Base-by-base conservation (phyloP, 2,888 invertebrate species). In the Eilema griseolum region DNA sequence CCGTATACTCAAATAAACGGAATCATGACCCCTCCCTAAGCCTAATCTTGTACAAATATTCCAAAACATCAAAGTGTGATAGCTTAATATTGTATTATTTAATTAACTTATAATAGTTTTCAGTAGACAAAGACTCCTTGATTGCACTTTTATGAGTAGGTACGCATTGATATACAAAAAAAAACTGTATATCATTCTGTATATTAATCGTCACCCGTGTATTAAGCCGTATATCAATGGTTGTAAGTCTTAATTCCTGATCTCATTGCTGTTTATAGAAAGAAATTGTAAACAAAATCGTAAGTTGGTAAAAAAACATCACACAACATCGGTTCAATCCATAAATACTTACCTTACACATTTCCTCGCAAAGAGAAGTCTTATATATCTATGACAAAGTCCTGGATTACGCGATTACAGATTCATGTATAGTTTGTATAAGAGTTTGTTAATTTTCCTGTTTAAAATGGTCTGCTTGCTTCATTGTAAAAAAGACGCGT, bases 1-100 rank as follows among this genome's bases (percentile, higher is more conserved):
- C n/a, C 52, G 52, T 64, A 28, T n/a, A 26, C 46, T 46, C 71
- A 72, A 68, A 75, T 31, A 69, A 70, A 67, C 62, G 65, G n/a
- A 52, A 52, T 8, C n/a, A 52, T n/a, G 52, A 8, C n/a, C 52
- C 52, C n/a, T n/a, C 52, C 52, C 52, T 8, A 52, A 52, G 52
- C 46, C 46, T 52, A 52, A n/a, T 52, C 52, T 52, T 52, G 52
- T 52, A 52, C 52, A n/a, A 10, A n/a, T n/a, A 52, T 52, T 52
- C 52, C 10, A n/a, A n/a, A n/a, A 52, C 46, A 46, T n/a, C 20
- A 52, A 52, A 52, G 10, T 20, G n/a, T 52, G 10, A 10, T 52
- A n/a, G 52, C 52, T n/a, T 20, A n/a, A 52, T 52, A 52, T 52
- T n/a, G 52, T 52, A 10, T n/a, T 52, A 52, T 52, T n/a, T n/a